Evolutionary conservation across 1,140 invertebrate genomes (phyloP).

Genomic region (Drosophila sucinea): DNA sequence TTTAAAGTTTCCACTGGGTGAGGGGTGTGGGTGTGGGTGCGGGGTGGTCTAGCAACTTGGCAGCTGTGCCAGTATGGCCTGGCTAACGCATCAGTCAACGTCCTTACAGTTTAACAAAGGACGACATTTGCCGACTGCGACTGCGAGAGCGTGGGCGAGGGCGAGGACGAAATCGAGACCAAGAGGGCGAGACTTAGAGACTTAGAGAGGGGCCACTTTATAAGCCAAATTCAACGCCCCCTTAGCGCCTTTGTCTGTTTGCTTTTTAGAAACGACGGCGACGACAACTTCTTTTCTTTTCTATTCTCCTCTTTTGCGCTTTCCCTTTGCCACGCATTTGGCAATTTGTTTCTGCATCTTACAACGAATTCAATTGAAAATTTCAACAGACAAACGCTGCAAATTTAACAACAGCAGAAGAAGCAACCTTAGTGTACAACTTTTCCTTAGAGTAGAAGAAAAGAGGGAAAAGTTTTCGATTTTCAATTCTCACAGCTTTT

Average conservation of each 20-base stretch:
- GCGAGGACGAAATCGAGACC: constrained; percentile 9
- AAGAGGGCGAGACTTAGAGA: neutral
- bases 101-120: constrained; percentile 74
- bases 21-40: neutral
- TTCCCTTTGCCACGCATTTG: constrained; percentile 42
- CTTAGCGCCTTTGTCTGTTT: constrained; percentile 69
- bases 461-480: constrained; percentile 51
- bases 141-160: constrained; percentile 23
- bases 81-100: constrained; percentile 75
- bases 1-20: constrained; percentile 40
- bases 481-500: constrained; percentile 37
- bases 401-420: constrained; percentile 75
- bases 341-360: constrained; percentile 73
- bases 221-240: constrained; percentile 67
- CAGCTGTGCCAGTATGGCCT: constrained; percentile 67
- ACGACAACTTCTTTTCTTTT: constrained; percentile 45
- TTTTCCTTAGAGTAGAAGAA: constrained; percentile 12
- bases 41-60: constrained; percentile 58
- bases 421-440: constrained; percentile 23
- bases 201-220: constrained; percentile 59
- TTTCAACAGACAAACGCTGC: constrained; percentile 66
- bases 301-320: neutral
- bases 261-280: constrained; percentile 32
- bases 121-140: constrained; percentile 61
- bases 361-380: constrained; percentile 77